A percentile compares a stretch with the other conserved stretches of the same genome.
Conservation (phyloP, 2,888 invertebrate species). For the Anagyrus pseudococci region DNA sequence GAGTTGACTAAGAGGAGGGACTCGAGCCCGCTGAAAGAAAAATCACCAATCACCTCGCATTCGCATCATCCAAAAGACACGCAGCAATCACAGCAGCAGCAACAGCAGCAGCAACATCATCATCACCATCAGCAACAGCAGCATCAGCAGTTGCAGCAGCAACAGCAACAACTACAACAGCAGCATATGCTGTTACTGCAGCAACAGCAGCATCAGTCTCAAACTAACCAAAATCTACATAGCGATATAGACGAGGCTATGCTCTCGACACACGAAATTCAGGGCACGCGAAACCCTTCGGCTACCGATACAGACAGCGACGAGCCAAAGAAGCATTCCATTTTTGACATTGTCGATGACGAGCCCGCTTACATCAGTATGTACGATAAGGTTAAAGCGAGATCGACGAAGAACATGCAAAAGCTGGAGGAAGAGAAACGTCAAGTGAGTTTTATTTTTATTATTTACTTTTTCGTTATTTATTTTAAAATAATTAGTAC, state of each 20-base stretch:
- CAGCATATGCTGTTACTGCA: conserved; percentile 47
- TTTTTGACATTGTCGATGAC: conserved; percentile 88
- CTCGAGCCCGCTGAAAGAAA: conserved; percentile 48
- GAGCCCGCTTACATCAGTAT: conserved; percentile 93
- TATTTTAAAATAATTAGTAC: background rate
- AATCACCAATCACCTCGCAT: conserved; percentile 41
- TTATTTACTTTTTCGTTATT: background rate
- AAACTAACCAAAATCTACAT: conserved; percentile 49
- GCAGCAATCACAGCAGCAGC: conserved; percentile 42
- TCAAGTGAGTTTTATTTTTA: conserved; percentile 65
- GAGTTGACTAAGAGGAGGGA: conserved; percentile 54
- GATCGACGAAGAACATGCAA: conserved; percentile 92
- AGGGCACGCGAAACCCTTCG: conserved; percentile 54
- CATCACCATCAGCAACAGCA: conserved; percentile 49
- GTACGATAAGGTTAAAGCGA: conserved; percentile 96
- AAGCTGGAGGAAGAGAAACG: conserved; percentile 89
- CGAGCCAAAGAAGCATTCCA: conserved; percentile 87
- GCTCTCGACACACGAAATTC: conserved; percentile 55
- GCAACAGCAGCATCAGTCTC: conserved; percentile 49
- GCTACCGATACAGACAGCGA: conserved; percentile 73
- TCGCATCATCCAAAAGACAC: conserved; percentile 45
- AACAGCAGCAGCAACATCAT: conserved; percentile 42
- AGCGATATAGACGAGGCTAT: conserved; percentile 57
- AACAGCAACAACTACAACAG: conserved; percentile 43
- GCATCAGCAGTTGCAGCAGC: conserved; percentile 39